Evolutionary conservation across 2,113 vertebrate species (phyloP).

Genomic region (Columba janthina): DNA sequence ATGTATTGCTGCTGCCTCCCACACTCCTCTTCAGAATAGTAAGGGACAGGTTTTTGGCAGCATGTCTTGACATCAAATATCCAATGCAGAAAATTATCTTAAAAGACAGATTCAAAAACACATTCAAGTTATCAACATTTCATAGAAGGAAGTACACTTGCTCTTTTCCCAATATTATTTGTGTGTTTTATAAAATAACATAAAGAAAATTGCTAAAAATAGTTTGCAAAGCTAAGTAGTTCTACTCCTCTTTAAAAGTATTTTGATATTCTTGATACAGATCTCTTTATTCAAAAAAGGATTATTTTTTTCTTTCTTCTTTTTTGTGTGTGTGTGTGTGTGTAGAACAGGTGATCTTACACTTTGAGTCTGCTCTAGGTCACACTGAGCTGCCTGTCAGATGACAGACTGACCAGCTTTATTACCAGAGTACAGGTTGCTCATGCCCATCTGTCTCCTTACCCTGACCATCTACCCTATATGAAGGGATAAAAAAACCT

Average conservation of each 20-base stretch:
- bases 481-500: background rate
- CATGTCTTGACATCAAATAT: background rate
- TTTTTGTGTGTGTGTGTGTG: background rate
- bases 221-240: background rate
- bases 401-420: background rate
- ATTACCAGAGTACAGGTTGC: background rate
- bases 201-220: background rate
- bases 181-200: background rate
- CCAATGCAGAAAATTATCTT: background rate
- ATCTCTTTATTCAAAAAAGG: background rate
- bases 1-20: background rate
- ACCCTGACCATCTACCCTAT: background rate
- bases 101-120: background rate
- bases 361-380: background rate
- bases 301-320: background rate
- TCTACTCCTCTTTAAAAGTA: background rate
- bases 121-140: background rate
- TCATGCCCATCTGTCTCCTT: background rate
- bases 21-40: background rate
- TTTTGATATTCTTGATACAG: background rate
- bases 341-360: background rate
- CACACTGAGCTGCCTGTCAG: too few species aligned
- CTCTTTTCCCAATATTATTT: background rate
- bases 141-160: background rate
- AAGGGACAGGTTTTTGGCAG: background rate